Base-by-base conservation (phyloP, 1,140 invertebrate species). In the Cheumatopsyche charites region DNA sequence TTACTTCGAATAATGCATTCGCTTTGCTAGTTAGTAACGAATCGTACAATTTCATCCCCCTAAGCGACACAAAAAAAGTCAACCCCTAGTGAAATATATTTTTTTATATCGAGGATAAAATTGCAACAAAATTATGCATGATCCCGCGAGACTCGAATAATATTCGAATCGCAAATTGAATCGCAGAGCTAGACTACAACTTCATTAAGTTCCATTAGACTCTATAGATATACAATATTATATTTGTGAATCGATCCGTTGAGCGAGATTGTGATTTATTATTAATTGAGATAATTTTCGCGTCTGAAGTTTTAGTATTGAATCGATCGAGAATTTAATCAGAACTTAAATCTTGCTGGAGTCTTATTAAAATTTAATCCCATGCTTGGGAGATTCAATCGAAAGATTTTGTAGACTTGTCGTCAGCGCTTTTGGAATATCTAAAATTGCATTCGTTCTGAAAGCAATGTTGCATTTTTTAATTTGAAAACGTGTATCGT, bases 1-100 rank as follows among this genome's bases (percentile, higher is more conserved):
- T 70, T 45, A 67, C 52, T 36, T 43, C 55, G 55, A 45, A 65
- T 69, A 72, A 69, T 75, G 66, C 73, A 75, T 75, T 62, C 69
- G 73, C 67, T 68, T 62, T 69, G 73, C 73, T 66, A 43, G 73
- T 75, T 75, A 75, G 67, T 25, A 17, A 13, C 36, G 15, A 26
- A 21, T 58, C 72, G 19, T 36, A 45, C 72, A 43, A 43, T 67
- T 73, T 45, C 43, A 13, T 23, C 25, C 29, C 42, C 58, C 65
- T 25, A 25, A 19, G n/a, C 36, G 65, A 36, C 36, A 9, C 2
- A 43, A 63, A 63, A 63, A 63, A 63, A 42, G 9, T 43, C 29
- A 17, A 23, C 11, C 62, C 29, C 62, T 58, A n/a, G n/a, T 19
- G 29, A 36, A 36, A 4, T 9, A 36, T 36, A 4, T 36, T 36